A percentile compares a stretch with the other conserved stretches of the same genome.
phyloP scores from a whole-genome alignment of 2,888 invertebrate genomes.

The Branchipolynoe longqiensis region DNA sequence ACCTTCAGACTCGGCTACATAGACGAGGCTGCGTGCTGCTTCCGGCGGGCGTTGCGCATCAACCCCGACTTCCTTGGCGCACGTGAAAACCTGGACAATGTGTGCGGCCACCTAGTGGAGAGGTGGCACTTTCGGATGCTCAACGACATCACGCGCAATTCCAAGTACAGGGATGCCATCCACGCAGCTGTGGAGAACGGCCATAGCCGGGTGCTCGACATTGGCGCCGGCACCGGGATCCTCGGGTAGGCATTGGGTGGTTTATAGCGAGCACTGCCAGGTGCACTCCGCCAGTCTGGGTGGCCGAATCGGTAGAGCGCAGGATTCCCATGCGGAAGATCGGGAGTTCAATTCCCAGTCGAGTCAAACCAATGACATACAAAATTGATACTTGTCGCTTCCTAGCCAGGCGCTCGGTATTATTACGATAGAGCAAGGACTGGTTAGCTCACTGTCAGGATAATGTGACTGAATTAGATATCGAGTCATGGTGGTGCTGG shows the following conservation, averaged over 20 bases:
- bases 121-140: conserved; percentile 93
- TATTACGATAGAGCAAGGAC: too few relatives aligned
- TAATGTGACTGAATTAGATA: too few relatives aligned
- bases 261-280: too few relatives aligned
- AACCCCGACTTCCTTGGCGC: conserved; percentile 84
- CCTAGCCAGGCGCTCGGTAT: too few relatives aligned
- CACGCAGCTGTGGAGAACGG: conserved; percentile 83
- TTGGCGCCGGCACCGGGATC: conserved; percentile 90
- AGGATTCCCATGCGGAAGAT: too few relatives aligned
- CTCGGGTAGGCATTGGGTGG: conserved; percentile 85
- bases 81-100: conserved; percentile 87
- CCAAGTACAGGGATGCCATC: conserved; percentile 87
- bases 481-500: too few relatives aligned
- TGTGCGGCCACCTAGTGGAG: conserved; percentile 87
- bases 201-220: conserved; percentile 86
- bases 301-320: too few relatives aligned
- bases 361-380: too few relatives aligned
- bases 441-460: too few relatives aligned
- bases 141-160: conserved; percentile 87
- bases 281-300: too few relatives aligned
- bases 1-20: conserved; percentile 84
- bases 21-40: conserved; percentile 85
- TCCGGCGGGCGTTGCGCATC: conserved; percentile 84
- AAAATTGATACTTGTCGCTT: too few relatives aligned
- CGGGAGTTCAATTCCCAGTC: too few relatives aligned